Base-by-base conservation (phyloP, 2,888 invertebrate species). In the Thecocarcelia acutangulata region DNA sequence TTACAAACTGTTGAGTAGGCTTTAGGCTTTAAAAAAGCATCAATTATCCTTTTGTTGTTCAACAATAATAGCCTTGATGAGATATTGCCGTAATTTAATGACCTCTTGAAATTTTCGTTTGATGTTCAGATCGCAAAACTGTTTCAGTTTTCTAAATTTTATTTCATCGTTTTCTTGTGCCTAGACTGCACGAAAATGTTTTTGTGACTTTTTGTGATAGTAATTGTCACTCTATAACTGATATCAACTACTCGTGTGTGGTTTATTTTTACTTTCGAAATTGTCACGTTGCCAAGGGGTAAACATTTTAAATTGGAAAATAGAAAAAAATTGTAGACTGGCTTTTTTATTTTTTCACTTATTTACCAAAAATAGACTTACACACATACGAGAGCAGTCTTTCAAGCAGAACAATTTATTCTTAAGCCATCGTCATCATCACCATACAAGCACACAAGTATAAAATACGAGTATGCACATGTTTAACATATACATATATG, bases 221-320 rank as follows among this genome's bases (percentile, higher is more conserved):
- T 37, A 37, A 46, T 46, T 69, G 19, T 21, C 46, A 37, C n/a
- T 58, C 6, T 40, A 21, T 12, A 37, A 52, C 37, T 21, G 40
- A 50, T 66, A 19, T 40, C 13, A 24, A 52, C 28, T 15, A 48
- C 64, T 68, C 40, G 17, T 12, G 6, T 37, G 42, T 40, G 33
- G 56, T 50, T 17, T 19, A 28, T 46, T 6, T 19, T 54, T 66
- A 19, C 37, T 37, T 21, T 11, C 12, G 11, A n/a, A 28, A 56
- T 50, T 64, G 48, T 52, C 50, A 68, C 50, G 76, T 84, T 81
- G 86, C 86, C 84, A 86, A 87, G 86, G 85, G 87, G 86, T 83
- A 87, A 87, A 81, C 85, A 85, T 86, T 87, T n/a, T 86, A 56
- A 50, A 28, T 56, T 63, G 46, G 19, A 77, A 40, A 48, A 54